A percentile compares a stretch with the other conserved stretches of the same genome.
phyloP scores from a whole-genome alignment of 2,113 vertebrate species.

The Odontophorus gujanensis region DNA sequence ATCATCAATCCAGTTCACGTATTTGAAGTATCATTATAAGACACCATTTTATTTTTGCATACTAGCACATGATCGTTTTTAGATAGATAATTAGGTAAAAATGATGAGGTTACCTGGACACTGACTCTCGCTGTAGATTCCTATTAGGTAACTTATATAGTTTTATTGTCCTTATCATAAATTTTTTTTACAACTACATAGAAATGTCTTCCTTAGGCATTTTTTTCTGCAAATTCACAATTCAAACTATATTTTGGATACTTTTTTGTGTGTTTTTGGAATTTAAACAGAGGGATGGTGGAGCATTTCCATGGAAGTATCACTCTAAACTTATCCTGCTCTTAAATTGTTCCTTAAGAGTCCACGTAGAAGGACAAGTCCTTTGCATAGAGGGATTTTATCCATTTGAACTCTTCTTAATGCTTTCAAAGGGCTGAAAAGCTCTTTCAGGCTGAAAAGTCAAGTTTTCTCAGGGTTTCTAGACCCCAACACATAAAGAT shows the following conservation, averaged over 20 bases:
- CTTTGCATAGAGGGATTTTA: rapidly evolving
- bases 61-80: not conserved
- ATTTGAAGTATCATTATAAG: not conserved
- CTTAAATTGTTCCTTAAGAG: not conserved
- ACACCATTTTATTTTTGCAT: not conserved
- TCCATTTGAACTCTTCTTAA: not conserved
- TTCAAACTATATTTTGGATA: not conserved
- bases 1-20: not conserved
- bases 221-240: not conserved
- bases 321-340: not conserved
- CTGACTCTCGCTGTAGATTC: not conserved
- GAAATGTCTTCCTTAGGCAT: not conserved
- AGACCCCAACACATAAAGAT: not conserved
- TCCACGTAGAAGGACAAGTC: rapidly evolving
- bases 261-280: not conserved
- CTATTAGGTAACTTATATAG: not conserved
- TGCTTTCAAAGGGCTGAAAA: not conserved
- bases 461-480: not conserved
- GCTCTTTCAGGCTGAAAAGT: not conserved
- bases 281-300: not conserved
- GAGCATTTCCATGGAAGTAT: not conserved
- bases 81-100: not conserved
- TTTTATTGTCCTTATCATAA: not conserved
- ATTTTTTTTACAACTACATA: not conserved
- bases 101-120: not conserved